Percentiles rank a stretch among this genome's conserved stretches.
Conservation (phyloP, 2,888 invertebrate genomes). For the Drosophila cognata region DNA sequence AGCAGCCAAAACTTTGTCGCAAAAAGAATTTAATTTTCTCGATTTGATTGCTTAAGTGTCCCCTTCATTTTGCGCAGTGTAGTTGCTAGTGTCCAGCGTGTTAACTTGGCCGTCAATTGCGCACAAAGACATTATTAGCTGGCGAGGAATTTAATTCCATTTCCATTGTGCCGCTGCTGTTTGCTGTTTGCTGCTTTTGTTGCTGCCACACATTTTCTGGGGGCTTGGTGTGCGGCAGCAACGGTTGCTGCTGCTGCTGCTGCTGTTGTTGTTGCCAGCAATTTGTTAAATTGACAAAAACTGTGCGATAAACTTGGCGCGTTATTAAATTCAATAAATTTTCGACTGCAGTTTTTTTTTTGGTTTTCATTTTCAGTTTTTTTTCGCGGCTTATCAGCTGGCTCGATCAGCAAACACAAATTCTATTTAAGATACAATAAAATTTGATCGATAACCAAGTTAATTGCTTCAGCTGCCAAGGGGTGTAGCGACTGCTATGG, state of each 20-base stretch:
- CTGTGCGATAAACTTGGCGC: conserved; percentile 80
- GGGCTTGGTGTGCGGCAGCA: conserved; percentile 57
- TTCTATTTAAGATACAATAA: conserved; percentile 71
- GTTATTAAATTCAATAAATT: conserved; percentile 79
- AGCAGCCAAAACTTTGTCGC: background rate
- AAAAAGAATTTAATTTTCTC: background rate
- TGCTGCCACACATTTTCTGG: conserved; percentile 25
- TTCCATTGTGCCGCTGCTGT: conserved; percentile 62
- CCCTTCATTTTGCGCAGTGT: background rate
- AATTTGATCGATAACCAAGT: conserved; percentile 59
- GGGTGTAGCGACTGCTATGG: background rate
- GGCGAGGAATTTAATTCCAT: conserved; percentile 77
- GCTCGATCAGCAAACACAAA: conserved; percentile 77
- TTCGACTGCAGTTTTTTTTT: conserved; percentile 37
- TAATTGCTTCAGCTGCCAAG: conserved; percentile 54
- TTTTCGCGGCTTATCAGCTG: conserved; percentile 33
- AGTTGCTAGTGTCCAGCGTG: conserved; percentile 7
- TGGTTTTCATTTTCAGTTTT: background rate
- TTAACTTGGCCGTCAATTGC: conserved; percentile 72
- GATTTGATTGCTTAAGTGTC: accelerated
- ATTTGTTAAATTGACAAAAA: conserved; percentile 80
- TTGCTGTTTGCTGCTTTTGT: conserved; percentile 6
- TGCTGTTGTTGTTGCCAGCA: conserved; percentile 56
- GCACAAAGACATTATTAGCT: conserved; percentile 80
- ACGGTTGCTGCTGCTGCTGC: conserved; percentile 10